phyloP scores from a whole-genome alignment of 2,797 vertebrate genomes.

The Trachops cirrhosus region DNA sequence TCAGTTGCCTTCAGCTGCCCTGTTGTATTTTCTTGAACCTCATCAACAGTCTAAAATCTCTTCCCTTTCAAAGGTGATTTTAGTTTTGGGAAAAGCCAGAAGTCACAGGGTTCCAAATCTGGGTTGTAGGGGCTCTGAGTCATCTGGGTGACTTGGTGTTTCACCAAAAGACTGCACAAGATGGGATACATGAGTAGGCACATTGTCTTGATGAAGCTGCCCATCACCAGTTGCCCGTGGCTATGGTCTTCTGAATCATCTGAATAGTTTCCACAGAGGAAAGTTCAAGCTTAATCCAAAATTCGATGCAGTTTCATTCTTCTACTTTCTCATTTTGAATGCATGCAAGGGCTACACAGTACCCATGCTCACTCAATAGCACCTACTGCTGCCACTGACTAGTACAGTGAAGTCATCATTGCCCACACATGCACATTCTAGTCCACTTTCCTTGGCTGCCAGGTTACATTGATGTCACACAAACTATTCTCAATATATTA shows the following conservation, averaged over 20 bases:
- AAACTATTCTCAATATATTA: neutral
- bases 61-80: neutral
- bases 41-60: neutral
- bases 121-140: neutral
- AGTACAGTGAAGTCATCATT: neutral
- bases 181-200: neutral
- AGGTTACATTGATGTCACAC: neutral
- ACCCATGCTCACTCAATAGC: neutral
- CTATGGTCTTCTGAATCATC: neutral
- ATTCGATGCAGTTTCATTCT: neutral
- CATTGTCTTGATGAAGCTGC: neutral
- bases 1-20: neutral
- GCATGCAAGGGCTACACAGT: neutral
- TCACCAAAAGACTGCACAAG: neutral
- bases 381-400: neutral
- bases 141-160: neutral
- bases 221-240: neutral
- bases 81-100: neutral
- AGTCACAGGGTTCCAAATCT: neutral
- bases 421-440: neutral
- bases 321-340: neutral
- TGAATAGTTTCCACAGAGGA: neutral
- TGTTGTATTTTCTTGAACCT: neutral
- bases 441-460: neutral
- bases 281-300: neutral